Evolutionary conservation across 2,797 vertebrate species (phyloP).

Genomic region (Antrozous pallidus): DNA sequence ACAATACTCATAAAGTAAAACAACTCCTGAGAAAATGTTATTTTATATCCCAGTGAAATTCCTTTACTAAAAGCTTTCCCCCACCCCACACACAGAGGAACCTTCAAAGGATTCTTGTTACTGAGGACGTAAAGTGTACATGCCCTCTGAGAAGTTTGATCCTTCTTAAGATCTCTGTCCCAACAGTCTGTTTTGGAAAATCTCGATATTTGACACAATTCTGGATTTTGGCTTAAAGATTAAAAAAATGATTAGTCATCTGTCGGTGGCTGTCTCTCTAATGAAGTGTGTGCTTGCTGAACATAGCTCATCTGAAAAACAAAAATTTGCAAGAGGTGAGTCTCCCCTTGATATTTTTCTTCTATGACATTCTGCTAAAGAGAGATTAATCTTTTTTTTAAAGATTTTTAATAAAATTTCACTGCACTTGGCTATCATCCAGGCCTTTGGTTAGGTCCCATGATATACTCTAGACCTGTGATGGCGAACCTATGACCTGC

Average conservation of each 20-base stretch:
- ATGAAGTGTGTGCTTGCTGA: background rate
- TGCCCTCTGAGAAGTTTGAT: background rate
- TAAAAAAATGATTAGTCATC: background rate
- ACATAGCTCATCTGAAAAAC: background rate
- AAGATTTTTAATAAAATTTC: conserved; percentile 59
- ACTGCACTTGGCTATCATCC: conserved; percentile 59
- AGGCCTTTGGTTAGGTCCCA: conserved; percentile 53
- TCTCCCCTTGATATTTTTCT: conserved; percentile 27
- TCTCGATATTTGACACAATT: conserved; percentile 35
- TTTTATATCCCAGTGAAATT: background rate
- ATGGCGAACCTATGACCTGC: too few relatives aligned
- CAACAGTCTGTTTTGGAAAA: conserved; percentile 32
- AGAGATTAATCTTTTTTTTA: conserved; percentile 56
- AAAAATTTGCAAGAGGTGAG: background rate
- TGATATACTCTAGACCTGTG: conserved; percentile 45
- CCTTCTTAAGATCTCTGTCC: conserved; percentile 41
- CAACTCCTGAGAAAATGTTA: background rate
- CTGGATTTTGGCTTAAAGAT: conserved; percentile 3
- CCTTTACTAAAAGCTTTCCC: background rate
- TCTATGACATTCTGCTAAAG: conserved; percentile 50
- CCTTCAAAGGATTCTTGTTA: conserved; percentile 17
- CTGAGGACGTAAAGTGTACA: background rate
- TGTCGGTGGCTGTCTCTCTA: background rate
- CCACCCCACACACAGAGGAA: background rate
- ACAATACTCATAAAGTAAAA: conserved; percentile 17